Conservation (phyloP, 2,888 invertebrate species). For the Perithous albicinctus region DNA sequence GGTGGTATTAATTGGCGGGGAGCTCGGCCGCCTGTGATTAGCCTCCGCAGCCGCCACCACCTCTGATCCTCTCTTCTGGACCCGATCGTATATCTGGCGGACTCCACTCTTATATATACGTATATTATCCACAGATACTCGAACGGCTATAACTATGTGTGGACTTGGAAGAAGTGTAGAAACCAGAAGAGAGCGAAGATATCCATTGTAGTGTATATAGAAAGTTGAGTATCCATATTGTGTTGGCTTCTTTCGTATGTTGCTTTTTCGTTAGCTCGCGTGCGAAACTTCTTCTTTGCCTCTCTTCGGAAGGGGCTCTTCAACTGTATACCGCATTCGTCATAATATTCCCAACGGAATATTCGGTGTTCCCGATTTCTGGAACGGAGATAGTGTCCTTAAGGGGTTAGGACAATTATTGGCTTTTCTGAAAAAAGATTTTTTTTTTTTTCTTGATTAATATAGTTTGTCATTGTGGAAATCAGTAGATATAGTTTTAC, state of each 20-base stretch:
- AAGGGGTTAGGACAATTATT: too few relatives aligned
- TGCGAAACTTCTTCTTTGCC: conserved; percentile 29
- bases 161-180: conserved; percentile 34
- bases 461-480: too few relatives aligned
- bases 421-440: background rate
- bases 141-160: conserved; percentile 43
- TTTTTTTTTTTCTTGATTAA: background rate
- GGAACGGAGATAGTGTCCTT: background rate
- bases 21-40: conserved; percentile 77
- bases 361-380: background rate
- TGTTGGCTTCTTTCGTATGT: conserved; percentile 3
- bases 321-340: conserved; percentile 32
- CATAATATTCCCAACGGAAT: background rate
- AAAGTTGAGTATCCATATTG: conserved; percentile 21
- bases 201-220: conserved; percentile 11
- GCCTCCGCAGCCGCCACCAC: conserved; percentile 73
- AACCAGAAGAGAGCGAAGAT: conserved; percentile 8
- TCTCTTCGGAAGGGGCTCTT: conserved; percentile 12
- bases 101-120: conserved; percentile 39
- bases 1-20: conserved; percentile 83
- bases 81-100: conserved; percentile 72
- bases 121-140: conserved; percentile 28
- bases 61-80: conserved; percentile 71
- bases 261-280: too few relatives aligned
- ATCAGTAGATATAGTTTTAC: too few relatives aligned